These are phyloP conservation scores for Odontothrips loti DNA, from an alignment of 2,888 invertebrate genomes.

Conservation along the genomic window DNA sequence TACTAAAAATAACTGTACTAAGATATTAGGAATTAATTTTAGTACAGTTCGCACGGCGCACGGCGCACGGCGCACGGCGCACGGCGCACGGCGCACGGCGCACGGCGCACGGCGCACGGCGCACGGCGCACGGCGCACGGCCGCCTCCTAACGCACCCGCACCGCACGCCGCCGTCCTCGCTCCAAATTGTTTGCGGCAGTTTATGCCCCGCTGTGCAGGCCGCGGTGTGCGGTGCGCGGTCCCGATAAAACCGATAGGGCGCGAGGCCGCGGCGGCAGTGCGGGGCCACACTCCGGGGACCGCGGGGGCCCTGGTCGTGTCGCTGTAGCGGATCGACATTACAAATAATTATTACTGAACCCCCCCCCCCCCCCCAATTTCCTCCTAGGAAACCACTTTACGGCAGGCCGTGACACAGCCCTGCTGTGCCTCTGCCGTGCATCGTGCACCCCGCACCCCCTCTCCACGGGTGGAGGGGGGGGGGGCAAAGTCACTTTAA, in stretches of 20 bases:
- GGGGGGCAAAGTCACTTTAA: too few species aligned
- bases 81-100: too few species aligned
- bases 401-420: neutral
- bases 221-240: neutral
- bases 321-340: neutral
- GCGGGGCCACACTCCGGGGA: neutral
- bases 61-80: too few species aligned
- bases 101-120: too few species aligned
- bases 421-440: neutral
- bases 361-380: neutral
- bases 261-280: neutral
- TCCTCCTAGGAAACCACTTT: neutral
- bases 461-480: neutral
- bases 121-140: too few species aligned
- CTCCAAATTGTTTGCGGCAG: conserved; percentile 21
- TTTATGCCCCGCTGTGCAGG: neutral
- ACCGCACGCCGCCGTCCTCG: neutral
- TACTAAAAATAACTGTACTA: too few species aligned
- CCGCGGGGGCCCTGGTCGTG: neutral
- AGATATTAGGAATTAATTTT: too few species aligned
- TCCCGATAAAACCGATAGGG: neutral
- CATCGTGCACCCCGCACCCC: neutral
- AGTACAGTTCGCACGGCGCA: too few species aligned
- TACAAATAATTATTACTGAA: conserved; percentile 15
- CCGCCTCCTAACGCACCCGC: neutral